phyloP scores from a whole-genome alignment of 2,888 invertebrate species.

The Linnaemya tessellans region DNA sequence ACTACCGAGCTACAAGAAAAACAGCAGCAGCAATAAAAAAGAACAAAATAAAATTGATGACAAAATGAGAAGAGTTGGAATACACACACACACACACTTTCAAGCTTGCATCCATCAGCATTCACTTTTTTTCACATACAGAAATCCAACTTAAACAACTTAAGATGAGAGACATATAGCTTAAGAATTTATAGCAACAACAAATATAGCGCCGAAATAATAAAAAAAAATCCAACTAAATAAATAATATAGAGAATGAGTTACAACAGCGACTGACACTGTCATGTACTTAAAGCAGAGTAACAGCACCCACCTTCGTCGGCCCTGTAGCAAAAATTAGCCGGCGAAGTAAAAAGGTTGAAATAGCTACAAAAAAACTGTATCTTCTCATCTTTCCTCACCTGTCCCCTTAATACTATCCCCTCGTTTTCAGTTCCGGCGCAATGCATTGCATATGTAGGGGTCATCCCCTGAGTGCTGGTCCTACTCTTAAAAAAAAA shows the following conservation, averaged over 20 bases:
- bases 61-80: constrained; percentile 51
- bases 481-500: no score
- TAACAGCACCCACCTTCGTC: no score
- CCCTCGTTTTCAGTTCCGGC: no score
- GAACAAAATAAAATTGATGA: constrained; percentile 63
- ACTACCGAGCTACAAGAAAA: constrained; percentile 16
- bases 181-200: constrained; percentile 28
- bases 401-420: no score
- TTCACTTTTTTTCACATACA: constrained; percentile 7
- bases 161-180: constrained; percentile 44
- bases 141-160: constrained; percentile 6
- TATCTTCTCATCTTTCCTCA: no score
- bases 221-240: constrained; percentile 7
- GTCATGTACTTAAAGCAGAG: no score
- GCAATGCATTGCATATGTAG: no score
- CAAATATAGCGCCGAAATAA: constrained; percentile 24
- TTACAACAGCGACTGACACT: not conserved
- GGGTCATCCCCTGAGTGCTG: no score
- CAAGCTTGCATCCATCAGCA: not conserved
- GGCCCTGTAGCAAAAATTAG: no score
- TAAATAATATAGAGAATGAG: constrained; percentile 41
- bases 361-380: no score
- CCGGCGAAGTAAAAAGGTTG: no score
- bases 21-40: constrained; percentile 23
- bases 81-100: not conserved